These are phyloP conservation scores for Antechinus stuartii DNA, from an alignment of 2,113 vertebrate genomes.

Conservation along the genomic window DNA sequence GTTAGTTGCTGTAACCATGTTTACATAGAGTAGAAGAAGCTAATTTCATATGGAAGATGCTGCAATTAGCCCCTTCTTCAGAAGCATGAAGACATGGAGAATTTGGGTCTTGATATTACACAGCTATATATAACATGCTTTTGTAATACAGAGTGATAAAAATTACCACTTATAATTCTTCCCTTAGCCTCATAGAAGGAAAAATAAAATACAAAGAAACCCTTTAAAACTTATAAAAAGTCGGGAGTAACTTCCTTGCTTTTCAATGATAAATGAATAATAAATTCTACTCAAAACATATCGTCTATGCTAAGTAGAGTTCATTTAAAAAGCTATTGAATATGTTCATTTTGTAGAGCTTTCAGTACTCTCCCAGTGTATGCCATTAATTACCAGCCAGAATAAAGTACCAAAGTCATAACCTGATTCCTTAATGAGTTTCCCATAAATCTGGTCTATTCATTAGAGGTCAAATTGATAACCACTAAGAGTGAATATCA, in stretches of 20 bases:
- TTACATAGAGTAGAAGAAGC: neutral
- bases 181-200: neutral
- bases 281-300: neutral
- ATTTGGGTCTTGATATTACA: neutral
- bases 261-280: neutral
- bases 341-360: conserved; percentile 20
- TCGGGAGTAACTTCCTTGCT: neutral
- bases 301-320: conserved; percentile 17
- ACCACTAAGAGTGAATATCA: conserved; percentile 66
- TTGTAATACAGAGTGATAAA: neutral
- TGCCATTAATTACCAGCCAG: conserved; percentile 71
- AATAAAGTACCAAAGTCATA: conserved; percentile 61
- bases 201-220: neutral
- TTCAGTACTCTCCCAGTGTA: conserved; percentile 16
- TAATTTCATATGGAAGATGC: neutral
- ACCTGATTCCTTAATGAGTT: conserved; percentile 74
- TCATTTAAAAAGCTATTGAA: conserved; percentile 32
- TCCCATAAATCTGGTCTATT: conserved; percentile 73
- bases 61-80: neutral
- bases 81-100: neutral
- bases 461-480: conserved; percentile 76
- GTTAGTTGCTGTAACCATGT: neutral
- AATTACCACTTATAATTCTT: neutral
- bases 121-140: neutral
- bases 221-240: neutral